These are phyloP conservation scores for Neoitamus cyanurus DNA, from an alignment of 2,888 invertebrate genomes.

Conservation along the genomic window DNA sequence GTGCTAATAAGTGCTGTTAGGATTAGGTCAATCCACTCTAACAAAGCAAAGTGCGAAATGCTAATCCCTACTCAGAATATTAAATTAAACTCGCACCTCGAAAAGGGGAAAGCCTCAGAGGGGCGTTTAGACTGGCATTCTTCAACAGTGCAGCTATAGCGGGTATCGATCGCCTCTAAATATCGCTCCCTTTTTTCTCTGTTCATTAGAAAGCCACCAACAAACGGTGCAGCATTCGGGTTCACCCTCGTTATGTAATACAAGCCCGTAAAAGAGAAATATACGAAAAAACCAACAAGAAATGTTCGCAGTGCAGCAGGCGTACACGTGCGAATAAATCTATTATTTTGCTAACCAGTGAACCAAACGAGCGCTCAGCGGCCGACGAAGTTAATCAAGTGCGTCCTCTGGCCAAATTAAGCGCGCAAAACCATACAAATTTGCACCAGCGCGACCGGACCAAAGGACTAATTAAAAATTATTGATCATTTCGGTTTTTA, in stretches of 20 bases:
- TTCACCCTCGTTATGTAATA: conserved; percentile 2
- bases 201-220: neutral
- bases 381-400: neutral
- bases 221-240: neutral
- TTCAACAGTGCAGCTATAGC: neutral
- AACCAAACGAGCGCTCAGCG: neutral
- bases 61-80: neutral
- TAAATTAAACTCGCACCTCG: neutral
- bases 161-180: neutral
- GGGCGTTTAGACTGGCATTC: neutral
- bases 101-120: neutral
- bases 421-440: conserved; percentile 10
- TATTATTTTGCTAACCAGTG: neutral
- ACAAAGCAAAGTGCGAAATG: neutral
- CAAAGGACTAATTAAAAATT: conserved; percentile 35
- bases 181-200: neutral
- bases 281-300: neutral
- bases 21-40: no score
- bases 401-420: conserved; percentile 4
- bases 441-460: neutral
- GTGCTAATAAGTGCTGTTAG: neutral
- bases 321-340: conserved; percentile 14
- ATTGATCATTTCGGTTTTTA: conserved; percentile 30
- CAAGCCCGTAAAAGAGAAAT: neutral
- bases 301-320: neutral